phyloP scores from a whole-genome alignment of 2,797 vertebrate genomes.

The Parotocinclus haroldoi region DNA sequence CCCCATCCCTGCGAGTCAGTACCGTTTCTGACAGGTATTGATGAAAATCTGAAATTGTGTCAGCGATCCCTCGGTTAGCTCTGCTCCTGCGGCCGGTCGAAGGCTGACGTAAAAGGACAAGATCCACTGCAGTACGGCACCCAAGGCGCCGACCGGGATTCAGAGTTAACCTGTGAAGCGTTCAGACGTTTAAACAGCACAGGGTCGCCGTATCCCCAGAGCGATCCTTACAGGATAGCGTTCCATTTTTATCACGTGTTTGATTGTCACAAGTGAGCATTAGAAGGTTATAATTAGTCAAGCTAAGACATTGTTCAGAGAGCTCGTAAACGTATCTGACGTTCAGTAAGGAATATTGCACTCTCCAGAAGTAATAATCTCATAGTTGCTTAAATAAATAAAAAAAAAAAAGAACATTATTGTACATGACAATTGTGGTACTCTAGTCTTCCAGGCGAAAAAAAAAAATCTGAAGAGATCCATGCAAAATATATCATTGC shows the following conservation, averaged over 20 bases:
- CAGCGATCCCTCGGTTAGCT: too few relatives aligned
- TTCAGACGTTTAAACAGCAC: too few relatives aligned
- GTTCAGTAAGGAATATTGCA: constrained; percentile 38
- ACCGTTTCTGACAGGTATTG: constrained; percentile 1
- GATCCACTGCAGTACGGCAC: too few relatives aligned
- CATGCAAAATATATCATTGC: constrained; percentile 39
- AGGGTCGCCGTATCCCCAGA: too few relatives aligned
- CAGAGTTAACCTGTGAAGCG: too few relatives aligned
- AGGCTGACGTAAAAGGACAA: too few relatives aligned
- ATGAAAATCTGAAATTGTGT: too few relatives aligned
- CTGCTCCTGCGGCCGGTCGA: too few relatives aligned
- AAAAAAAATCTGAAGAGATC: constrained; percentile 22
- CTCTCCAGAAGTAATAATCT: constrained; percentile 38
- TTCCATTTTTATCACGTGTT: not conserved
- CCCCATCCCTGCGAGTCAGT: not conserved
- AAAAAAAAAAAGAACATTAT: constrained; percentile 28
- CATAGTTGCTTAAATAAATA: too few relatives aligned
- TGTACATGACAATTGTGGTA: constrained; percentile 39
- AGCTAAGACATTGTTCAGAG: constrained; percentile 13
- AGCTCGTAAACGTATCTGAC: constrained; percentile 26
- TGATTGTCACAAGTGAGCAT: constrained; percentile 13
- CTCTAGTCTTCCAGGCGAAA: constrained; percentile 39
- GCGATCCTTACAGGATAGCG: too few relatives aligned
- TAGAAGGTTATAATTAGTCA: constrained; percentile 1
- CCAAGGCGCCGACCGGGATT: too few relatives aligned